These are phyloP conservation scores for Hozukius guyotensis DNA, from an alignment of 2,797 vertebrate species.

Conservation along the genomic window DNA sequence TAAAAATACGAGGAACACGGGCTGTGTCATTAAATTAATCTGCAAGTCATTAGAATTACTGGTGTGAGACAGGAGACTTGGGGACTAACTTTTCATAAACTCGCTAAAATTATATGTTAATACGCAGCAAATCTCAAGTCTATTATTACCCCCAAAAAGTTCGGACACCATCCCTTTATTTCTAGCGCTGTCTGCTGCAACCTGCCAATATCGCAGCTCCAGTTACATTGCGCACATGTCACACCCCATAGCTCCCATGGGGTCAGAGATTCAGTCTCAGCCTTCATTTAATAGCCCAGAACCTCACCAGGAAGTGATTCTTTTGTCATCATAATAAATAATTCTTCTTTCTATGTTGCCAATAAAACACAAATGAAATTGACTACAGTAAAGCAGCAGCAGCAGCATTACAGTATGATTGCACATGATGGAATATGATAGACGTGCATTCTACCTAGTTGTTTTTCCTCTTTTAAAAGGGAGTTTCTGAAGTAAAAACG, in stretches of 20 bases:
- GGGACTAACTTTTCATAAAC: no score
- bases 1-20: no score
- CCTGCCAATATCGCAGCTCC: background rate
- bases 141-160: background rate
- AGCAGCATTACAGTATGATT: background rate
- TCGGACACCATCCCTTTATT: background rate
- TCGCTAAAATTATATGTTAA: no score
- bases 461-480: background rate
- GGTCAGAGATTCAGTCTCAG: background rate
- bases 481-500: background rate
- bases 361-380: background rate
- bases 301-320: background rate
- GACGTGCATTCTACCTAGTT: background rate
- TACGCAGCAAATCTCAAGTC: background rate
- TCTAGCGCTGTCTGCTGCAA: background rate
- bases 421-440: background rate
- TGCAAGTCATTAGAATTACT: no score
- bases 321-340: background rate
- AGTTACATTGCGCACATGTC: no score
- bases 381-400: background rate
- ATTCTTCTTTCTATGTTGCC: background rate
- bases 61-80: no score
- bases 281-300: background rate
- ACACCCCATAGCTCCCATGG: no score
- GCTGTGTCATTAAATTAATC: no score